These are phyloP conservation scores for Columba livia DNA, from an alignment of 2,113 vertebrate species.

Conservation along the genomic window DNA sequence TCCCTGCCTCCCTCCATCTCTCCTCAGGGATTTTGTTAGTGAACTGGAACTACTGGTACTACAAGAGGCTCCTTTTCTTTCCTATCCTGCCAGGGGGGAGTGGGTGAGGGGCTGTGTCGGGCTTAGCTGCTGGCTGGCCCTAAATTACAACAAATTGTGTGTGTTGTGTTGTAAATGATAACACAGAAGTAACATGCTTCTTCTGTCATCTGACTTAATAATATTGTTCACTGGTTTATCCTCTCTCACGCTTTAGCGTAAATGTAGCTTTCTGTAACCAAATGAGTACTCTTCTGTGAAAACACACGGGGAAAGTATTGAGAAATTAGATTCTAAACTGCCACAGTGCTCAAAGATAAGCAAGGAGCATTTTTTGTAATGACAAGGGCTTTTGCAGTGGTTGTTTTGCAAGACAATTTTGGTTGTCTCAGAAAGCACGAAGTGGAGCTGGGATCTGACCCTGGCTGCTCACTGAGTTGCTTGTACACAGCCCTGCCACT, in stretches of 20 bases:
- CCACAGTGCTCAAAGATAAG: neutral
- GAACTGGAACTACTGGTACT: neutral
- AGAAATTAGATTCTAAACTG: neutral
- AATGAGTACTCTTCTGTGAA: neutral
- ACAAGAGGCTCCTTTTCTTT: neutral
- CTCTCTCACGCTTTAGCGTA: neutral
- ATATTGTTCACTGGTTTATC: neutral
- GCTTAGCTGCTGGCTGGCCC: neutral
- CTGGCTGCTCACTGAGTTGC: neutral
- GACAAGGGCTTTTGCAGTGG: neutral
- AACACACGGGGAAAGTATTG: neutral
- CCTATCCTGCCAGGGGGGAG: rapidly evolving
- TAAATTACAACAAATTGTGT: neutral
- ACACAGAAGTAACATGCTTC: neutral
- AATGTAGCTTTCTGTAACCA: neutral
- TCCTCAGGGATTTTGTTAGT: neutral
- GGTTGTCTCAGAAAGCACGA: neutral
- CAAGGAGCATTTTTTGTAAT: neutral
- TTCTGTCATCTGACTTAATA: neutral
- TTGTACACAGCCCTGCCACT: neutral
- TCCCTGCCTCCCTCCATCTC: neutral
- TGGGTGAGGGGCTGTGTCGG: rapidly evolving
- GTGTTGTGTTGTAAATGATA: neutral
- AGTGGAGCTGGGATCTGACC: neutral
- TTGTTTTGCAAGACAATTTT: neutral